Conservation (phyloP, 2,113 vertebrate species). For the Corydoras sp. region DNA sequence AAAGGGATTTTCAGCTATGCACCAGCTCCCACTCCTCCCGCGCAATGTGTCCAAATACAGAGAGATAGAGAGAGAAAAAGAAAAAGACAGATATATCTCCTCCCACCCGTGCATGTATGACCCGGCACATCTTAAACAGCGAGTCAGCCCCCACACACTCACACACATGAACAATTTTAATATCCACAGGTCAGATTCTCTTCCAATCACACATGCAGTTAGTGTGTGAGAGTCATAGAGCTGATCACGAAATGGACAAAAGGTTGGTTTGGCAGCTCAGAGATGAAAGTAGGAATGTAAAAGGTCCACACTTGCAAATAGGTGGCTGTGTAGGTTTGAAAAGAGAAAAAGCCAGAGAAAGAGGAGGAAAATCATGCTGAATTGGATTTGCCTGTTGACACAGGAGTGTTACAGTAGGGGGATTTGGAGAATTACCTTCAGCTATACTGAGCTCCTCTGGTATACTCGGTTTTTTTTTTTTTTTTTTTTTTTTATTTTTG, state of each 20-base stretch:
- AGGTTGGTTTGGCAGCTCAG: conserved; percentile 20
- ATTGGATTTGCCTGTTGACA: conserved; percentile 26
- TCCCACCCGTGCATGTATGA: conserved; percentile 60
- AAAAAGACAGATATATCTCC: conserved; percentile 44
- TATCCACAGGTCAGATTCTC: conserved; percentile 55
- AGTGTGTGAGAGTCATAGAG: conserved; percentile 45
- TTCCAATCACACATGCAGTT: conserved; percentile 45
- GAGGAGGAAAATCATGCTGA: background rate
- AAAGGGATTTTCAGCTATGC: background rate
- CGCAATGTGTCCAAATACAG: conserved; percentile 20
- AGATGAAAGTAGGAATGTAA: conserved; percentile 30
- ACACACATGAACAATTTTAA: conserved; percentile 59
- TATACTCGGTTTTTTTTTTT: too few relatives aligned
- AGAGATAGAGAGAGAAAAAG: conserved; percentile 15
- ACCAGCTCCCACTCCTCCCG: conserved; percentile 22
- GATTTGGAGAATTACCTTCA: conserved; percentile 1
- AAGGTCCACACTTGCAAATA: conserved; percentile 22
- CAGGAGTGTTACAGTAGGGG: background rate
- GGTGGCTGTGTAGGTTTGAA: conserved; percentile 19
- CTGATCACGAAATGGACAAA: conserved; percentile 36
- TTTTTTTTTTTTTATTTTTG: too few relatives aligned
- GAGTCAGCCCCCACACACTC: conserved; percentile 55
- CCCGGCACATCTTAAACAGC: conserved; percentile 54
- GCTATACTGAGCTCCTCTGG: background rate
- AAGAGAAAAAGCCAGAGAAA: background rate